Evolutionary conservation across 2,113 vertebrate species (phyloP).

Genomic region (Vimba vimba): DNA sequence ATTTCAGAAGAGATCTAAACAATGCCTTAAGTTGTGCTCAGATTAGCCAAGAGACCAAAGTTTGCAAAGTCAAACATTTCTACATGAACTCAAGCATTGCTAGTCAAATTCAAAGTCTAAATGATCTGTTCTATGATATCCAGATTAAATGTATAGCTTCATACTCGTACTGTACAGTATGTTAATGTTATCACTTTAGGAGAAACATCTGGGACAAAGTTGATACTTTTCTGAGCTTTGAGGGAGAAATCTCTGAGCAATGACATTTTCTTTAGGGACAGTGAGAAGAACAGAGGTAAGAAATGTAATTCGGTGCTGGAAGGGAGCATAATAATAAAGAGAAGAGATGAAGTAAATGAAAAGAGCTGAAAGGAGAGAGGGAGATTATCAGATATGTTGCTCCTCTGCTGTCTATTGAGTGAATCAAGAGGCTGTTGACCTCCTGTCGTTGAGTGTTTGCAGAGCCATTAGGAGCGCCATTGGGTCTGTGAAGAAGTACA

Average conservation of each 20-base stretch:
- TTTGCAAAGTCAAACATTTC: neutral
- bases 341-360: neutral
- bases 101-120: too few species aligned
- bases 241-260: neutral
- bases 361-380: neutral
- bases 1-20: neutral
- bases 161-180: too few species aligned
- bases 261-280: neutral
- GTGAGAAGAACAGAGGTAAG: neutral
- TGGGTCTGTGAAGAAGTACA: constrained; percentile 84
- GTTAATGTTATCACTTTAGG: neutral
- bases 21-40: neutral
- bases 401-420: constrained; percentile 69
- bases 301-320: neutral
- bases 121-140: too few species aligned
- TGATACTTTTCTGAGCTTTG: neutral
- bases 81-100: neutral
- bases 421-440: constrained; percentile 89
- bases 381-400: neutral
- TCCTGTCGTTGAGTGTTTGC: constrained; percentile 86
- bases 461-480: constrained; percentile 88
- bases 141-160: too few species aligned
- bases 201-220: neutral
- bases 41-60: neutral
- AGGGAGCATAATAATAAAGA: neutral